A percentile compares a stretch with the other conserved stretches of the same genome.
These are phyloP conservation scores for Luffia ferchaultella DNA, from an alignment of 2,888 invertebrate genomes.

Conservation along the genomic window DNA sequence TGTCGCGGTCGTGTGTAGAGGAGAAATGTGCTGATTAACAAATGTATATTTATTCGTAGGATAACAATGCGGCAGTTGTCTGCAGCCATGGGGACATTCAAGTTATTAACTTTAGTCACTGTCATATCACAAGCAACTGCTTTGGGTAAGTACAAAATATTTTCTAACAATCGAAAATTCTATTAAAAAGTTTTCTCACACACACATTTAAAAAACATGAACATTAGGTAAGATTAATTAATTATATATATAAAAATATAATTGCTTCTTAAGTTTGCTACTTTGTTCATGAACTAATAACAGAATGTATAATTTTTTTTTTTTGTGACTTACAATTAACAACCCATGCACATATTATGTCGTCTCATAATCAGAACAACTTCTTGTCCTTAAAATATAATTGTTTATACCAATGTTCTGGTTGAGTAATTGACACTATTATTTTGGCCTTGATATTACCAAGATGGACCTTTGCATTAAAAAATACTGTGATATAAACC, in stretches of 20 bases:
- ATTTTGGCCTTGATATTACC: slow-evolving; percentile 28
- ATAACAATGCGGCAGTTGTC: slow-evolving; percentile 36
- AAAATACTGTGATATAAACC: neutral
- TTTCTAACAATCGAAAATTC: neutral
- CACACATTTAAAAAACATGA: too few species aligned
- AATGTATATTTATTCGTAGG: slow-evolving; percentile 51
- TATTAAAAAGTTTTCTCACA: too few species aligned
- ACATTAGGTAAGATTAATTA: too few species aligned
- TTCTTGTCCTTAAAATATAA: slow-evolving; percentile 6
- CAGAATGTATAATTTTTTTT: too few species aligned
- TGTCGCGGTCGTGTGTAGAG: slow-evolving; percentile 57
- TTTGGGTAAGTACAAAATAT: slow-evolving; percentile 38
- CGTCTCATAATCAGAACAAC: slow-evolving; percentile 1
- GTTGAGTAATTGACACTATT: slow-evolving; percentile 26
- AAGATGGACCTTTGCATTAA: slow-evolving; percentile 20
- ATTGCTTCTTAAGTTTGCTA: too few species aligned
- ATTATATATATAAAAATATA: too few species aligned
- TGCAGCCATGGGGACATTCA: slow-evolving; percentile 46
- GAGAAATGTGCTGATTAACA: slow-evolving; percentile 36
- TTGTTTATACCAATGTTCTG: slow-evolving; percentile 4
- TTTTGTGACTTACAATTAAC: too few species aligned
- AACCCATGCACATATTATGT: too few species aligned
- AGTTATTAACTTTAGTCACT: slow-evolving; percentile 43
- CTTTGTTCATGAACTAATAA: too few species aligned
- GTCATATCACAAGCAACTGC: slow-evolving; percentile 43